Evolutionary conservation across 2,113 vertebrate species (phyloP).

Genomic region (Bubo blakistoni): DNA sequence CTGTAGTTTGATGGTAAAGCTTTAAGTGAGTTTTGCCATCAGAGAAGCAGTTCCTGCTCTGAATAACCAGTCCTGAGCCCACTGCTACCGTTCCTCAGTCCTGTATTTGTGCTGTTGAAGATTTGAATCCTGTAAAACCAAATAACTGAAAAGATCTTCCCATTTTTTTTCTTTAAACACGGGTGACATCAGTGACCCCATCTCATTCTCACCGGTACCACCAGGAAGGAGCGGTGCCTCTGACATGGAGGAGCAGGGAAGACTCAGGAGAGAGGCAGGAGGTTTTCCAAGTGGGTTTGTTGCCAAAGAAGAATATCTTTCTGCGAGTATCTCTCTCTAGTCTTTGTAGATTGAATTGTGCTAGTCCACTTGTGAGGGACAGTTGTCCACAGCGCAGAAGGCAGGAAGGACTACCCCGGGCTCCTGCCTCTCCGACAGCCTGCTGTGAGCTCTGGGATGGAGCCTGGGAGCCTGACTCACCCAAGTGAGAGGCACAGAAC

Average conservation of each 20-base stretch:
- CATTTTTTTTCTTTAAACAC: rapidly evolving
- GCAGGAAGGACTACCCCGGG: neutral
- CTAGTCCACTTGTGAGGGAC: neutral
- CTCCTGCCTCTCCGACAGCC: neutral
- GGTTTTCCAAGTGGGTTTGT: neutral
- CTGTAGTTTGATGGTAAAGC: neutral
- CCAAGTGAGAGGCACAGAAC: neutral
- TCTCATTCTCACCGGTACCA: neutral
- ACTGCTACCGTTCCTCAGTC: rapidly evolving
- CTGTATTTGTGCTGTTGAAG: neutral
- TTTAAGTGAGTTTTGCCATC: neutral
- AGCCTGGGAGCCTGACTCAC: neutral
- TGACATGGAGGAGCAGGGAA: neutral
- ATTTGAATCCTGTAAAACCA: neutral
- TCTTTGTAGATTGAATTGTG: neutral
- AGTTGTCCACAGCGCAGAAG: neutral
- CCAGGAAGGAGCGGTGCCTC: neutral
- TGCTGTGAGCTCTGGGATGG: neutral
- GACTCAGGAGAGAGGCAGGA: neutral
- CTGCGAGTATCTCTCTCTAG: neutral
- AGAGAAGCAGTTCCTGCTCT: neutral
- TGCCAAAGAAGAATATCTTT: neutral
- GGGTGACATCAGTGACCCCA: neutral
- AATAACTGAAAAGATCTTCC: neutral
- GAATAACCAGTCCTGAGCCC: neutral